A percentile compares a stretch with the other conserved stretches of the same genome.
phyloP scores from a whole-genome alignment of 2,797 vertebrate genomes.

The Chaunax sp. region DNA sequence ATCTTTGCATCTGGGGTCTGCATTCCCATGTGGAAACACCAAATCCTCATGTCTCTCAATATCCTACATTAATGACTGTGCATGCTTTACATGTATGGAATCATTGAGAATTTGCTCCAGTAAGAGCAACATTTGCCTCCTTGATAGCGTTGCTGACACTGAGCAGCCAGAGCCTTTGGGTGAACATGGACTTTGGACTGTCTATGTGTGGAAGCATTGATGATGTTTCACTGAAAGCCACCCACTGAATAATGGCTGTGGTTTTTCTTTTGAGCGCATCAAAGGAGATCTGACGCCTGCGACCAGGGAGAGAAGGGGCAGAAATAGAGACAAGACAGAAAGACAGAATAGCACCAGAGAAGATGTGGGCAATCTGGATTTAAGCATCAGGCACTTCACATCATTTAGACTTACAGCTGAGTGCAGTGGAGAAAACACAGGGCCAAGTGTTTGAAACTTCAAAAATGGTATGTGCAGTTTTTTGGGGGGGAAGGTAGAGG shows the following conservation, averaged over 20 bases:
- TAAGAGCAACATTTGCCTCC: too few species aligned
- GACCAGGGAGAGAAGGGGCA: slow-evolving; percentile 10
- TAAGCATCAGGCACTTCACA: slow-evolving; percentile 41
- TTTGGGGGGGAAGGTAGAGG: background rate
- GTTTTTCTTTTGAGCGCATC: slow-evolving; percentile 16
- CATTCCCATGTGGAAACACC: background rate
- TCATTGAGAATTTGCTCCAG: background rate
- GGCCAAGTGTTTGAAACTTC: slow-evolving; percentile 28
- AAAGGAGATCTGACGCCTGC: slow-evolving; percentile 22
- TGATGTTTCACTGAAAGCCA: slow-evolving; percentile 32
- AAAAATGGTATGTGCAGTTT: slow-evolving; percentile 61
- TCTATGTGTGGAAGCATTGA: slow-evolving; percentile 33
- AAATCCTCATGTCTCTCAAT: background rate
- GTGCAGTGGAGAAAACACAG: slow-evolving; percentile 31
- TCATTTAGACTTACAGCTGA: slow-evolving; percentile 43
- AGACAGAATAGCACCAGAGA: slow-evolving; percentile 1
- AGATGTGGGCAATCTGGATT: slow-evolving; percentile 67
- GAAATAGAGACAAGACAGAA: background rate
- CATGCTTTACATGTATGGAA: background rate
- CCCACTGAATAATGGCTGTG: slow-evolving; percentile 37
- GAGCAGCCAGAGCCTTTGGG: background rate
- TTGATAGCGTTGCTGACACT: too few species aligned
- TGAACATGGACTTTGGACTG: slow-evolving; percentile 11
- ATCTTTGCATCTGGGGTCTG: background rate
- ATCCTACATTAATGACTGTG: too few species aligned